Evolutionary conservation across 2,888 invertebrate species (phyloP).

Genomic region (Cheilosia vulpina): DNA sequence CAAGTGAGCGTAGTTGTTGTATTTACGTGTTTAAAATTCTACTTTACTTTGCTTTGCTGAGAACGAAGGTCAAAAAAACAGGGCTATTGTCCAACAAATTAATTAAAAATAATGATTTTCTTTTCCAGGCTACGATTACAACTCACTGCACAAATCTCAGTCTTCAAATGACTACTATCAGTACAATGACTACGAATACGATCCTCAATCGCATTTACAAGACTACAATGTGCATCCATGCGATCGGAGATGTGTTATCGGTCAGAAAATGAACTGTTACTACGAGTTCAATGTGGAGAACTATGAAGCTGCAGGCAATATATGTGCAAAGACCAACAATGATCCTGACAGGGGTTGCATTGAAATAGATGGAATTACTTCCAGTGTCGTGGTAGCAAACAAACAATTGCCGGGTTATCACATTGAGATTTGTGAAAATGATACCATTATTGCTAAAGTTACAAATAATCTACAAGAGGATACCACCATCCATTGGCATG

Average conservation of each 20-base stretch:
- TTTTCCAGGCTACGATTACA: neutral
- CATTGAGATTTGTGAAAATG: conserved; percentile 81
- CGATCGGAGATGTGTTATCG: conserved; percentile 78
- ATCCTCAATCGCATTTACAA: neutral
- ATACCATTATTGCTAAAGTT: conserved; percentile 80
- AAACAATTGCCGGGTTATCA: conserved; percentile 79
- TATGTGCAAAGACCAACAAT: conserved; percentile 8
- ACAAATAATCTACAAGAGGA: conserved; percentile 80
- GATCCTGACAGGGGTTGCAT: conserved; percentile 38
- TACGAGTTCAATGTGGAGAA: conserved; percentile 81
- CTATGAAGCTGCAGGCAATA: conserved; percentile 68
- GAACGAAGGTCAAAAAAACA: no score
- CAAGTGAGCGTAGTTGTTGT: no score
- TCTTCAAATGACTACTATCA: conserved; percentile 14
- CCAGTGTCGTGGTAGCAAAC: conserved; percentile 80
- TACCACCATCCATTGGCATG: conserved; percentile 82
- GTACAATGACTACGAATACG: conserved; percentile 7
- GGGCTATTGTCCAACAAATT: no score
- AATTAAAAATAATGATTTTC: neutral
- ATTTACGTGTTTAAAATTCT: no score
- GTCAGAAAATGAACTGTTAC: conserved; percentile 80
- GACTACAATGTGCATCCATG: conserved; percentile 79
- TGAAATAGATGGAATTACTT: conserved; percentile 78
- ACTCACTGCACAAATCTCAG: neutral
- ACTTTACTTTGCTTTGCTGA: no score